Evolutionary conservation across 2,888 invertebrate genomes (phyloP), one percentile per base, ranked within the genome.

Genomic region (Pyrochroa serraticornis): DNA sequence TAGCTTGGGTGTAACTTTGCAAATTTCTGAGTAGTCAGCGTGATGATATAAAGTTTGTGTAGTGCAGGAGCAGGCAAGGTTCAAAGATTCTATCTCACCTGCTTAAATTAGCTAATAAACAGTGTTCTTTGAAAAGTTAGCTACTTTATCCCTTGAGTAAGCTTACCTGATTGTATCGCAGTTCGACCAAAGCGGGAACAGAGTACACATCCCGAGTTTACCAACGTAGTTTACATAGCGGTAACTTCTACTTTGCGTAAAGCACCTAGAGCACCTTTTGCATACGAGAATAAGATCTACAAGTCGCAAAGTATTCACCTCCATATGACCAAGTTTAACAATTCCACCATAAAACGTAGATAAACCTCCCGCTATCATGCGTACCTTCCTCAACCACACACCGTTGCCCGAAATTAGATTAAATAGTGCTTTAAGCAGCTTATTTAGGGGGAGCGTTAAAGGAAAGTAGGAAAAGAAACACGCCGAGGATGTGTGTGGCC

Each of bases 81-180:
- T 50, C 51, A 60, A 55, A 60, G 59, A 60, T 60, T 51, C 55
- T 55, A 60, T 60, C 60, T 55, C 55, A 51, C 57, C 56, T 55
- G 51, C 58, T 60, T 51, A 67, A 67, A 69, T 71, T 72, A 71
- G 64, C 70, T 73, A 73, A 75, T 72, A 74, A 73, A 74, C 71
- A 72, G 69, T 69, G 67, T 70, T 70, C 70, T 68, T 68, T 70
- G 70, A 71, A 72, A 71, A 73, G 66, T 71, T 71, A 66, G 66
- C 63, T 65, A 66, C 64, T 72, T 72, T 67, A 71, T 71, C 72
- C 71, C 70, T 69, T 71, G 68, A 71, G 71, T 69, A 72, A 72
- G 71, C 68, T 65, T 64, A 71, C 70, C 73, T 74, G 74, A 75
- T 75, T 74, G 73, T 74, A 74, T 74, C 73, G 72, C 72, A 65